Base-by-base conservation (phyloP, 1,140 invertebrate species). In the Scaptomyza graminum region DNA sequence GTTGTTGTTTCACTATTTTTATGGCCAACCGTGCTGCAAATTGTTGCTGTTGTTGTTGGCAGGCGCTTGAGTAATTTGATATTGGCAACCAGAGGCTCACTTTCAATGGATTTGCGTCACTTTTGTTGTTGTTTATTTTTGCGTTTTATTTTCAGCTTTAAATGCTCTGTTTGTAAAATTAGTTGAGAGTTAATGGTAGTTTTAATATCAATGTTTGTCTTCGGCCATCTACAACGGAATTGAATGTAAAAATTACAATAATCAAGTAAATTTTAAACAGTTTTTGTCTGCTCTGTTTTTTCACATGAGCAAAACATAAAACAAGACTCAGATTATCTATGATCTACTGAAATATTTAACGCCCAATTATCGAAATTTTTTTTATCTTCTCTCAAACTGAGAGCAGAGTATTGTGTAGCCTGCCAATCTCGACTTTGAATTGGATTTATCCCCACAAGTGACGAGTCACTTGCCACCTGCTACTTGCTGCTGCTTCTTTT, bases 1-100 rank as follows among this genome's bases (percentile, higher is more conserved):
- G 41, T 44, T 22, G 18, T 22, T 22, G 13, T 13, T 25, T 22
- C n/a, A 44, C 15, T 28, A 41, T 46, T 68, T 71, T 67, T 87
- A 78, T 87, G 82, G 81, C 82, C 52, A 81, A 76, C 49, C 25
- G 63, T 76, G 80, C 80, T 76, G 76, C 68, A 84, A 84, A 84
- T 84, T 61, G 61, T 54, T 63, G 56, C 41, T 63, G 84, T 84
- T 69, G 80, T 56, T 65, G 61, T 57, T 63, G 56, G 51, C 66
- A 69, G 74, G 60, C 64, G 74, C 69, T 87, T 87, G 83, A n/a
- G 82, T 70, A 85, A 85, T 85, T 85, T 85, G 82, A 85, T 85
- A 85, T 87, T 85, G 82, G 82, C 82, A 85, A 85, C 82, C 78
- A 87, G 77, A 63, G 76, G 70, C 70, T 85, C 78, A 78, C 82